These are phyloP conservation scores for Oryzaephilus surinamensis DNA, from an alignment of 1,140 invertebrate species.

Conservation along the genomic window DNA sequence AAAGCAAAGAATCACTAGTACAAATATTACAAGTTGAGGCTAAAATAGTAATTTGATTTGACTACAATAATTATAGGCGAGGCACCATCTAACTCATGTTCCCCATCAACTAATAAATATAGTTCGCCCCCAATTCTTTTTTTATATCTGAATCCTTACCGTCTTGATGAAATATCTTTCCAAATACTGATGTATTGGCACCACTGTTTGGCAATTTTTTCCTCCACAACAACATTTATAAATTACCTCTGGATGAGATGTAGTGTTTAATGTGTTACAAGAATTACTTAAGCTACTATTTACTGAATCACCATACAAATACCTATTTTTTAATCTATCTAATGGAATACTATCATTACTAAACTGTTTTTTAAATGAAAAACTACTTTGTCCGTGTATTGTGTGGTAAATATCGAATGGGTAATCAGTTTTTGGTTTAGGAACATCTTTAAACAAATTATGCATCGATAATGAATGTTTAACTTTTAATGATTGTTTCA, in stretches of 20 bases:
- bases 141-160: constrained; percentile 28
- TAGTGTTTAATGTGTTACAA: too few species aligned
- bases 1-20: not conserved
- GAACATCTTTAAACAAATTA: constrained; percentile 19
- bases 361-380: too few species aligned
- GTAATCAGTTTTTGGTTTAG: constrained; percentile 8
- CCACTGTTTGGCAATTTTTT: constrained; percentile 17
- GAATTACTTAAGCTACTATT: too few species aligned
- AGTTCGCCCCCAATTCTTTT: constrained; percentile 5
- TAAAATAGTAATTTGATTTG: not conserved
- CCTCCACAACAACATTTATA: constrained; percentile 21
- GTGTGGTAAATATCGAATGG: constrained; percentile 27
- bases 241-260: constrained; percentile 8
- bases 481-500: constrained; percentile 19
- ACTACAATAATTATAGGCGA: not conserved
- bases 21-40: not conserved
- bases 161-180: constrained; percentile 32
- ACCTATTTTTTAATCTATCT: too few species aligned
- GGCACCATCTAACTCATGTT: not conserved
- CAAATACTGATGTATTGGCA: constrained; percentile 33
- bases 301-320: too few species aligned
- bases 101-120: constrained; percentile 4
- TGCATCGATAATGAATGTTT: constrained; percentile 27
- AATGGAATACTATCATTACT: constrained; percentile 3
- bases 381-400: too few species aligned